Base-by-base conservation (phyloP, 2,797 vertebrate species). In the Falco novaeseelandiae region DNA sequence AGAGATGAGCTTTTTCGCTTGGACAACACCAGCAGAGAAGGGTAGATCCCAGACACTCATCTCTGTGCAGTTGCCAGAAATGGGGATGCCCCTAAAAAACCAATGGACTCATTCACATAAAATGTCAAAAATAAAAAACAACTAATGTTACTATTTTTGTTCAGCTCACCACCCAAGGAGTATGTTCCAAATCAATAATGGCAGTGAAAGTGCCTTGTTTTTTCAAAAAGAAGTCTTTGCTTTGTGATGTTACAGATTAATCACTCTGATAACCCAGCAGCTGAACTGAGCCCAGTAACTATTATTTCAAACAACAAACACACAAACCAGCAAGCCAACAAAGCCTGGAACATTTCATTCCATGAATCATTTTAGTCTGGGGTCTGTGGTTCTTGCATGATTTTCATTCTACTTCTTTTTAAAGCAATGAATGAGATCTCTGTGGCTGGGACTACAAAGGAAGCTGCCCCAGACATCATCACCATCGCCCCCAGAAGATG, bases 251-350 rank as follows among this genome's bases (percentile, higher is more conserved):
- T 83, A 34, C 36, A 90, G 40, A 88, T 51, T 74, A 88, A 85
- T 63, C 0, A 1, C 42, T 66, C 71, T 74, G 74, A 67, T 81
- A 93, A 81, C 54, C 19, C 72, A 61, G 66, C 26, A 81, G 61
- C 61, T 78, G 69, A 90, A 78, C 61, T 61, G 71, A 90, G 63
- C 46, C 69, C 15, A 81, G 12, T 65, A 77, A 32, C 52, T 94
- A 57, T 88, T 89, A 83, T 52, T 95, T 96, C 76, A 91, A 86
- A 87, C 48, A 92, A 92, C 61, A 94, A 83, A 89, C 36, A 81
- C 10, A 86, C 12, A 93, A 83, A 78, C 29, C 55, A 85, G 49
- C 63, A 89, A 80, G 61, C 22, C 95, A 96, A 95, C 44, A 90
- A 89, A 90, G 66, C 59, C 58, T 66, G 59, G 46, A 90, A 93